A percentile compares a stretch with the other conserved stretches of the same genome.
Evolutionary conservation across 2,113 vertebrate species (phyloP).

Genomic region (Thermophis baileyi): DNA sequence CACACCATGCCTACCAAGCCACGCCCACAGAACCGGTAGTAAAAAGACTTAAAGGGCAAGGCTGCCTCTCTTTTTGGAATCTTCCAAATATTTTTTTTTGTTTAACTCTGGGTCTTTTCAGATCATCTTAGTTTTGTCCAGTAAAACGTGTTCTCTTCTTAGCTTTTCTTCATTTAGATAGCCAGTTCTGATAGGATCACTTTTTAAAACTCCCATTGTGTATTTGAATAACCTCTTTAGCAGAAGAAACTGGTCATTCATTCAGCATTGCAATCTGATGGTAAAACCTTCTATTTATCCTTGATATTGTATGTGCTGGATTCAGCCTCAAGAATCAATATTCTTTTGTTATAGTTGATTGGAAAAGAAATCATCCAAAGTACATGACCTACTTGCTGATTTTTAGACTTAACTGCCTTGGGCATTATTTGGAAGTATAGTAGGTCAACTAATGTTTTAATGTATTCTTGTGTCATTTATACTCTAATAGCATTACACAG

Average conservation of each 20-base stretch:
- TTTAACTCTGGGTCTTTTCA: background rate
- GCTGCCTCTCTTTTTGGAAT: background rate
- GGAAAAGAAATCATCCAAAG: background rate
- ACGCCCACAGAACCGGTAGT: too few species aligned
- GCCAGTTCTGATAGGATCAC: background rate
- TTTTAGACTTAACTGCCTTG: background rate
- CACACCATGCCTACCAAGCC: too few species aligned
- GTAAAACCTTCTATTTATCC: background rate
- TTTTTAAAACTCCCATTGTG: background rate
- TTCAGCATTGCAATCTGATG: background rate
- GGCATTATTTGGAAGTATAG: background rate
- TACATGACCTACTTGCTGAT: background rate
- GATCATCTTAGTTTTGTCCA: too few species aligned
- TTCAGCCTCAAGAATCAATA: background rate
- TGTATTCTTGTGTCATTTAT: slow-evolving; percentile 1
- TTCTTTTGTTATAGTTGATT: background rate
- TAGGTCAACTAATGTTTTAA: background rate
- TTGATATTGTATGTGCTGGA: background rate
- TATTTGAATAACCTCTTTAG: background rate
- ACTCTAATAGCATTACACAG: slow-evolving; percentile 1
- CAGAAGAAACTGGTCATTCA: background rate
- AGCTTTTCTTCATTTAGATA: background rate
- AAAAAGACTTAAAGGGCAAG: background rate
- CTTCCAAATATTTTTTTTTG: background rate
- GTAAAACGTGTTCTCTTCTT: background rate